Base-by-base conservation (phyloP, 2,113 vertebrate species). In the Falco punctatus region DNA sequence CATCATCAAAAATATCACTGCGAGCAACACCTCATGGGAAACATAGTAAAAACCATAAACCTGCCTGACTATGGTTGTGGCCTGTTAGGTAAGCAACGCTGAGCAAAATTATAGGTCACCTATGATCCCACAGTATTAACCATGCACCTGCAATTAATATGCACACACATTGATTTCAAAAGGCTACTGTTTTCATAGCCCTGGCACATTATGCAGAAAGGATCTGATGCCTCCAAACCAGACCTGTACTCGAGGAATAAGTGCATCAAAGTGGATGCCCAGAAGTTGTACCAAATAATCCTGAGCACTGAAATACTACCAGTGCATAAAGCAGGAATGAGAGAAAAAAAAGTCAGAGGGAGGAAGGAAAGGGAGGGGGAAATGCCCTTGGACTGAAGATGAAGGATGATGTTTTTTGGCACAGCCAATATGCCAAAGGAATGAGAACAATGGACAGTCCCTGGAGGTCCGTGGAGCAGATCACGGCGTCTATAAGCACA, bases 181-280 rank as follows among this genome's bases (percentile, higher is more conserved):
- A 54, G 42, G 6, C 15, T 46, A 23, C 42, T 23, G 3, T 74
- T 65, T 75, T 51, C 62, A 58, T 9, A 91, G 14, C 20, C 27
- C n/a, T 33, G 44, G 64, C n/a, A 51, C 10, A 8, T 44, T 27
- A 24, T 1, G 1, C 6, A 52, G 40, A 24, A 81, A 35, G 24
- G 30, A 54, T 9, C 21, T 17, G 7, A 49, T 69, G 16, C 27
- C 54, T 95, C 65, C 52, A 72, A 72, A 57, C 33, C 28, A 51
- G 40, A 48, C 14, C 64, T 15, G 6, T 21, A 28, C 0, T 0
- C 15, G n/a, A 54, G 24, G 44, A 70, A 73, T 0, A 2, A 86
- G 4, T 1, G 0, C 33, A 57, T 38, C 52, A 44, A 65, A 79
- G 22, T 4, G 8, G 12, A 28, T 40, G 16, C 20, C 46, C 32